phyloP scores from a whole-genome alignment of 2,888 invertebrate genomes.

The Anaspis maculata region DNA sequence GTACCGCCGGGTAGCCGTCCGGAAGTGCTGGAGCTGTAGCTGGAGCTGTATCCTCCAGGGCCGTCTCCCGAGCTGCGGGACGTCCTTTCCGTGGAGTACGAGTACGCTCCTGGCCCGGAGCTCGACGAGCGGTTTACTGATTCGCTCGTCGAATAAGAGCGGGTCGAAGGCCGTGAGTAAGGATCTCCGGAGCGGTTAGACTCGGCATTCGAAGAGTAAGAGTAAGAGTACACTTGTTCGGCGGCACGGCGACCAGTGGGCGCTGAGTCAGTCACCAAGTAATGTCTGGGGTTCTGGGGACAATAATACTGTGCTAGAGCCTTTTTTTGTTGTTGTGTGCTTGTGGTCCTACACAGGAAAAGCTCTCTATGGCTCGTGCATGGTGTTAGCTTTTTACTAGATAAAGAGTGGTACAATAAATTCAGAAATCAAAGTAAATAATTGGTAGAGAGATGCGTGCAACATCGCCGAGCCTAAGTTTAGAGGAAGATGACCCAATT shows the following conservation, averaged over 20 bases:
- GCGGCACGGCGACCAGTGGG: conserved; percentile 61
- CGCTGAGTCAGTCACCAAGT: conserved; percentile 73
- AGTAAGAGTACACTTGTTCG: conserved; percentile 80
- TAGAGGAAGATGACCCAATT: too few species aligned
- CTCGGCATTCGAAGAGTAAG: conserved; percentile 59
- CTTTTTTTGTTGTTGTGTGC: background rate
- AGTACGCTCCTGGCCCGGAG: conserved; percentile 62
- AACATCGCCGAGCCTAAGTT: too few species aligned
- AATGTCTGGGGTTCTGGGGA: conserved; percentile 81
- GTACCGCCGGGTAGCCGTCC: conserved; percentile 79
- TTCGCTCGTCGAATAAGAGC: conserved; percentile 62
- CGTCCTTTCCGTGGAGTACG: conserved; percentile 65
- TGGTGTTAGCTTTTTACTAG: too few species aligned
- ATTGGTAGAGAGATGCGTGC: too few species aligned
- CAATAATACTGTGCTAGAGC: conserved; percentile 37
- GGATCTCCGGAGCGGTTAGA: conserved; percentile 47
- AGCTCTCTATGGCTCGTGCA: too few species aligned
- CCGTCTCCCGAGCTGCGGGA: conserved; percentile 61
- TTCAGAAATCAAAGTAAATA: too few species aligned
- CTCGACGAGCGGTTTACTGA: conserved; percentile 53
- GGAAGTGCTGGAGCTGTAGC: conserved; percentile 69
- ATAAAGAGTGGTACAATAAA: too few species aligned
- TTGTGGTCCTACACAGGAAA: background rate
- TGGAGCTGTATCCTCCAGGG: conserved; percentile 69
- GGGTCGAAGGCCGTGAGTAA: conserved; percentile 52